Conservation (phyloP, 2,888 invertebrate species). For the Nephrocerus scutellatus region DNA sequence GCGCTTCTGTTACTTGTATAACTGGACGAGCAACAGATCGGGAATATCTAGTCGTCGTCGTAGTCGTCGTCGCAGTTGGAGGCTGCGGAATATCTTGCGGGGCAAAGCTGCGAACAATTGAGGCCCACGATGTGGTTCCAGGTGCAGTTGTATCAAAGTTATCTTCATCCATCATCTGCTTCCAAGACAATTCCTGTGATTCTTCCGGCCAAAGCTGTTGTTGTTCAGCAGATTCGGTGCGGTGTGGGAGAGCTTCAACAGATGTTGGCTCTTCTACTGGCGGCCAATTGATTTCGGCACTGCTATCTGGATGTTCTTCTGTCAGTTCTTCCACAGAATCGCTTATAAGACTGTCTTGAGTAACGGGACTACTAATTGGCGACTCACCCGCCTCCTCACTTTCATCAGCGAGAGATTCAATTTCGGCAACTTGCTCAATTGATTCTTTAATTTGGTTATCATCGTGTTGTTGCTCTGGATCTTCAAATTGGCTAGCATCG, state of each 20-base stretch:
- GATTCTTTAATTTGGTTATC: no score
- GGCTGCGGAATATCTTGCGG: conserved; percentile 13
- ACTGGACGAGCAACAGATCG: conserved; percentile 29
- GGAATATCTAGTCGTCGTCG: conserved; percentile 25
- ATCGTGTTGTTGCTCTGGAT: no score
- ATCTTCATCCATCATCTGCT: conserved; percentile 35
- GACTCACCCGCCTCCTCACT: no score
- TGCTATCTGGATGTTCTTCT: no score
- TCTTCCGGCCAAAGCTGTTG: conserved; percentile 16
- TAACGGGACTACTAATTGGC: no score
- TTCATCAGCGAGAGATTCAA: no score
- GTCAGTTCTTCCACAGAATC: no score
- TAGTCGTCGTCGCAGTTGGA: conserved; percentile 2
- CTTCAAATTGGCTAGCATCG: no score
- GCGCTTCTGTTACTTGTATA: conserved; percentile 33
- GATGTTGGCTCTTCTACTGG: no score
- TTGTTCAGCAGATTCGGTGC: not conserved
- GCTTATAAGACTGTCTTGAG: no score
- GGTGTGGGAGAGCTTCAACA: not conserved
- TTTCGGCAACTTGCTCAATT: no score
- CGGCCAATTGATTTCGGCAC: no score
- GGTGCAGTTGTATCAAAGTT: conserved; percentile 18
- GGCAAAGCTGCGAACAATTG: conserved; percentile 25
- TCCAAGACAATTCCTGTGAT: conserved; percentile 28
- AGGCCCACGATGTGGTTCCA: conserved; percentile 31